A percentile compares a stretch with the other conserved stretches of the same genome.
Evolutionary conservation across 2,888 invertebrate species (phyloP).

Genomic region (Apamea sordens): DNA sequence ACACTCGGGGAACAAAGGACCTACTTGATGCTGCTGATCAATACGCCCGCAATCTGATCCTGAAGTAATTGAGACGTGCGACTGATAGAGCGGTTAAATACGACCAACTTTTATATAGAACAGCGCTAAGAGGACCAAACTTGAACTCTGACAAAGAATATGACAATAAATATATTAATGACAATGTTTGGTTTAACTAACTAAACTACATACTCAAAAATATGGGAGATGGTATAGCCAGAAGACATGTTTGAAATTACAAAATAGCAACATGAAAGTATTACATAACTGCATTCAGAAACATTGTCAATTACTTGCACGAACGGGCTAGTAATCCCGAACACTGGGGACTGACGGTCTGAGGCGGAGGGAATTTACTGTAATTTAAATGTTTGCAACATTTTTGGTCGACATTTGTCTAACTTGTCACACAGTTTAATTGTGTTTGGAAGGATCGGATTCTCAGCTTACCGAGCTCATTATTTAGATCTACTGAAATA

Average conservation of each 20-base stretch:
- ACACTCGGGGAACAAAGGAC: constrained; percentile 41
- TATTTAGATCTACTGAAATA: constrained; percentile 41
- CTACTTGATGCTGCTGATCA: constrained; percentile 34
- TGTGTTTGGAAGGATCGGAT: constrained; percentile 50
- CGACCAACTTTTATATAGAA: not conserved
- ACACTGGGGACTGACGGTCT: not conserved
- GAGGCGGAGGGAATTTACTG: constrained; percentile 36
- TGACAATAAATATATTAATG: no score
- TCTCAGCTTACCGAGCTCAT: constrained; percentile 47
- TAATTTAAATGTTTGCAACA: constrained; percentile 58
- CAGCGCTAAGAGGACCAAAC: not conserved
- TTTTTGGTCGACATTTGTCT: constrained; percentile 48
- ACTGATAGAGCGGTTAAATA: not conserved
- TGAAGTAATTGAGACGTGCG: constrained; percentile 8
- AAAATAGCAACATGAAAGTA: not conserved
- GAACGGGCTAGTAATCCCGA: constrained; percentile 9
- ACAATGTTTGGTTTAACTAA: not conserved
- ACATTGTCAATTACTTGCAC: not conserved
- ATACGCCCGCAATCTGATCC: constrained; percentile 18
- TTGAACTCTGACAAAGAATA: not conserved
- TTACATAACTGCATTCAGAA: not conserved
- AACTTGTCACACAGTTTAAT: constrained; percentile 53
- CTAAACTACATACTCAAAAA: not conserved
- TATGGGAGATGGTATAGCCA: not conserved
- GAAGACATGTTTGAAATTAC: not conserved